Conservation (phyloP, 1,140 invertebrate genomes). For the Drosophila punjabiensis region DNA sequence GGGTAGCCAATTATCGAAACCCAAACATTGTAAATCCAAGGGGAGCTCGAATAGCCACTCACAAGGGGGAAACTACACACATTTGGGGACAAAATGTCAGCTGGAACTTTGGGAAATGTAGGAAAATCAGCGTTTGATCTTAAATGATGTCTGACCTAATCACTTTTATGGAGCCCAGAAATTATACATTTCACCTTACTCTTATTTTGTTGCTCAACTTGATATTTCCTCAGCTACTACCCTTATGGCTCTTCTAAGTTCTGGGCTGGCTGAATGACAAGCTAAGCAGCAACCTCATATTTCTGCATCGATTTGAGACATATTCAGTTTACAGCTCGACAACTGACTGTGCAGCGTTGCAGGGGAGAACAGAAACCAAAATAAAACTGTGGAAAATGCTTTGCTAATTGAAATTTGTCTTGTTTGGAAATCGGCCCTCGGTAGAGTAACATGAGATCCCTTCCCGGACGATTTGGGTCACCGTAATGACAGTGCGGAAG, state of each 20-base stretch:
- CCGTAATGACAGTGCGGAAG: slow-evolving; percentile 58
- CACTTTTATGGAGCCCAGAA: neutral
- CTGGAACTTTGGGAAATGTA: too few species aligned
- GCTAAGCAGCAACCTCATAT: slow-evolving; percentile 62
- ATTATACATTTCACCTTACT: neutral
- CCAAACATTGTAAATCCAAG: slow-evolving; percentile 35
- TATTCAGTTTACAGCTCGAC: slow-evolving; percentile 17
- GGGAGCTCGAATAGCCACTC: neutral
- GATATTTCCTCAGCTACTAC: neutral
- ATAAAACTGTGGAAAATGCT: slow-evolving; percentile 62
- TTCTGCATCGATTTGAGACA: slow-evolving; percentile 36
- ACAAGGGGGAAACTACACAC: neutral
- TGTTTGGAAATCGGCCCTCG: slow-evolving; percentile 65
- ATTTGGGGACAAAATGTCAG: neutral
- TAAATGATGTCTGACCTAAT: neutral
- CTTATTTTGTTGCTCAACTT: neutral
- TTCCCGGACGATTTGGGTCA: slow-evolving; percentile 40
- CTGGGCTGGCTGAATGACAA: slow-evolving; percentile 15
- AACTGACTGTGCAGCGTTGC: slow-evolving; percentile 2
- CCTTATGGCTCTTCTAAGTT: slow-evolving; percentile 5
- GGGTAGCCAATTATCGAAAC: slow-evolving; percentile 63
- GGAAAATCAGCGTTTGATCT: neutral
- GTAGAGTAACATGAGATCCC: slow-evolving; percentile 66
- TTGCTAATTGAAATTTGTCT: slow-evolving; percentile 61
- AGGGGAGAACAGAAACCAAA: slow-evolving; percentile 12